A percentile compares a stretch with the other conserved stretches of the same genome.
Conservation (phyloP, 2,888 invertebrate species). For the Coenonympha arcania region DNA sequence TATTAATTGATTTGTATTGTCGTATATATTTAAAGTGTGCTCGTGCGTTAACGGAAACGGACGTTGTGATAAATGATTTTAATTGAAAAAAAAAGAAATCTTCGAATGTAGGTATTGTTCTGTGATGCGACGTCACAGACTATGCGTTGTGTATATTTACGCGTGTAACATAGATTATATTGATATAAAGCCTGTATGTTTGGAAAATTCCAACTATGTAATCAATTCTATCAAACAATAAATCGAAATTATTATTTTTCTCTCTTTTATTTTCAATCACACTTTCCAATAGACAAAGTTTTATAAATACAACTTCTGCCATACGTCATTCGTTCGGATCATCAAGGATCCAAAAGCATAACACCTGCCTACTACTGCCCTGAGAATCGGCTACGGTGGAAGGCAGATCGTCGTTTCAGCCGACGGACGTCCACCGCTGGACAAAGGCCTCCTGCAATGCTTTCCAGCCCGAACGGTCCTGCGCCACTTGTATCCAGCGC, state of each 20-base stretch:
- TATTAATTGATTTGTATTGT: not conserved
- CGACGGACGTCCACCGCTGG: too few species aligned
- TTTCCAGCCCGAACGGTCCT: too few species aligned
- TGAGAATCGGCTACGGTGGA: too few species aligned
- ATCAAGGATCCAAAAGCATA: too few species aligned
- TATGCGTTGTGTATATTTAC: constrained; percentile 52
- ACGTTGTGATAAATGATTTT: constrained; percentile 43
- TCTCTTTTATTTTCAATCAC: too few species aligned
- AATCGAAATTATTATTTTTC: not conserved
- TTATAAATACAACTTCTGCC: too few species aligned
- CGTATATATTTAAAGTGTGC: constrained; percentile 18
- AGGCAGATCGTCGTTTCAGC: too few species aligned
- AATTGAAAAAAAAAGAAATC: constrained; percentile 25
- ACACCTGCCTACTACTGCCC: too few species aligned
- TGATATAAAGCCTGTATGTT: constrained; percentile 42
- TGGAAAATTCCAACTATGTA: constrained; percentile 10
- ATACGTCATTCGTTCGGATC: too few species aligned
- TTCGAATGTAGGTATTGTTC: constrained; percentile 42
- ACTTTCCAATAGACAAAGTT: too few species aligned
- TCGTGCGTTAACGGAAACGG: constrained; percentile 39
- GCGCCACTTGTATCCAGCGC: too few species aligned
- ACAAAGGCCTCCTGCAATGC: too few species aligned
- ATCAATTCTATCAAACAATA: not conserved
- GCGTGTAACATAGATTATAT: constrained; percentile 54
- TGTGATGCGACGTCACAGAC: constrained; percentile 40